Evolutionary conservation across 2,888 invertebrate genomes (phyloP).

Genomic region (Melieria crassipennis): DNA sequence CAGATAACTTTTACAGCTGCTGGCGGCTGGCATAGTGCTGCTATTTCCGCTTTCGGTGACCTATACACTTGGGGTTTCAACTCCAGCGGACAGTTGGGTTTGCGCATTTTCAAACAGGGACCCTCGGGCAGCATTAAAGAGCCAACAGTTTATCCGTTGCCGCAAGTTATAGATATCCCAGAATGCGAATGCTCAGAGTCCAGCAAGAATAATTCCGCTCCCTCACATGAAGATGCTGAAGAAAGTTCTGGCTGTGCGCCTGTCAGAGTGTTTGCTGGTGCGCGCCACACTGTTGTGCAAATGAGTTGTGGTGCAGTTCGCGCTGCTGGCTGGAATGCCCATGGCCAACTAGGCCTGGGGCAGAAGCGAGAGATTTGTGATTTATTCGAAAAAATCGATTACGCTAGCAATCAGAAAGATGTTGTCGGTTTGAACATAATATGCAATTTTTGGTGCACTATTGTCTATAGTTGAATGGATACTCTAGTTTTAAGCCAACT

Average conservation of each 20-base stretch:
- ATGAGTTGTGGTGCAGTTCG: conserved; percentile 76
- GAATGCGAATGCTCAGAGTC: conserved; percentile 39
- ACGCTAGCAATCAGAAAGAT: conserved; percentile 50
- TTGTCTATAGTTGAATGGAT: conserved; percentile 15
- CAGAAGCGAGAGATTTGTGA: conserved; percentile 46
- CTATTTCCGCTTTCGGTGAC: conserved; percentile 81
- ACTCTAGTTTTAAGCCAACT: not conserved
- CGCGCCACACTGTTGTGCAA: conserved; percentile 77
- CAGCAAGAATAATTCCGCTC: not conserved
- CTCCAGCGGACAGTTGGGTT: conserved; percentile 84
- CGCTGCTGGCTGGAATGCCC: conserved; percentile 84
- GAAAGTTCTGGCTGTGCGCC: conserved; percentile 57
- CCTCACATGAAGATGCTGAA: too few relatives aligned
- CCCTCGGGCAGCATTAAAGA: conserved; percentile 42
- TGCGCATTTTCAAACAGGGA: conserved; percentile 63
- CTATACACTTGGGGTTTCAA: conserved; percentile 94
- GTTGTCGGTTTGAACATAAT: conserved; percentile 51
- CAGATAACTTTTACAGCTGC: conserved; percentile 75
- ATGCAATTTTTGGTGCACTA: conserved; percentile 68
- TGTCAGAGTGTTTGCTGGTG: conserved; percentile 76
- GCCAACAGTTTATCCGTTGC: conserved; percentile 60
- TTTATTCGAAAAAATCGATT: conserved; percentile 51
- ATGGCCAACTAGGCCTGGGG: conserved; percentile 75
- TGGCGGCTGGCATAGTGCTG: conserved; percentile 89
- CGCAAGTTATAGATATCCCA: conserved; percentile 58